Evolutionary conservation across 2,888 invertebrate genomes (phyloP).

Genomic region (Volucella zonaria): DNA sequence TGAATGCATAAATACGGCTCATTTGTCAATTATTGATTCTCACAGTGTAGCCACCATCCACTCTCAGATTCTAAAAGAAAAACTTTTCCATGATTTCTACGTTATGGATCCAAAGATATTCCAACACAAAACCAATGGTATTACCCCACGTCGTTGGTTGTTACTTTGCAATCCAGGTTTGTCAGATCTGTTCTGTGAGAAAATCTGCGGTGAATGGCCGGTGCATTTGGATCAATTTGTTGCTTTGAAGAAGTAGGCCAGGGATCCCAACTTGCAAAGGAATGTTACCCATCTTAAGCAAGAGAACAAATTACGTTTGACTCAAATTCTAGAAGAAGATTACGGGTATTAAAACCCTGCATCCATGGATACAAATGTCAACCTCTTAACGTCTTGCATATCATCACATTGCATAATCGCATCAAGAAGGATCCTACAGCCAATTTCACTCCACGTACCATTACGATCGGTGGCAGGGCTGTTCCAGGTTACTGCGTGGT

Average conservation of each 20-base stretch:
- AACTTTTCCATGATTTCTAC: constrained; percentile 96
- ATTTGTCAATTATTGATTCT: too few relatives aligned
- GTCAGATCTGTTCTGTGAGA: constrained; percentile 97
- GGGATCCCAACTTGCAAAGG: constrained; percentile 94
- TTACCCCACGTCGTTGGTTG: constrained; percentile 99
- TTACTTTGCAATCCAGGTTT: constrained; percentile 98
- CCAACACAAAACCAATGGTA: constrained; percentile 99
- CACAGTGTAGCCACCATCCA: constrained; percentile 97
- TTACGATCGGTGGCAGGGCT: constrained; percentile 99
- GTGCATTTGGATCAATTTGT: constrained; percentile 94
- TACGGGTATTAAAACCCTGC: constrained; percentile 96
- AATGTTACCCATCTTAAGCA: constrained; percentile 97
- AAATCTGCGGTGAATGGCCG: constrained; percentile 98
- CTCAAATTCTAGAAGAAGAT: constrained; percentile 92
- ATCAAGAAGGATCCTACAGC: constrained; percentile 96
- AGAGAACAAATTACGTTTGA: constrained; percentile 97
- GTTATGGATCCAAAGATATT: constrained; percentile 97
- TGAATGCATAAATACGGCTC: constrained; percentile 99
- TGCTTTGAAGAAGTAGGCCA: constrained; percentile 91
- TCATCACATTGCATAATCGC: constrained; percentile 97
- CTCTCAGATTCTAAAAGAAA: constrained; percentile 96
- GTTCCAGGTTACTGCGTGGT: constrained; percentile 99
- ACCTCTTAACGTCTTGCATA: constrained; percentile 96
- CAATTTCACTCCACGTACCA: constrained; percentile 93
- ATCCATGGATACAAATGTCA: constrained; percentile 99